phyloP scores from a whole-genome alignment of 2,888 invertebrate species.

The Aleiodes leptofemur region DNA sequence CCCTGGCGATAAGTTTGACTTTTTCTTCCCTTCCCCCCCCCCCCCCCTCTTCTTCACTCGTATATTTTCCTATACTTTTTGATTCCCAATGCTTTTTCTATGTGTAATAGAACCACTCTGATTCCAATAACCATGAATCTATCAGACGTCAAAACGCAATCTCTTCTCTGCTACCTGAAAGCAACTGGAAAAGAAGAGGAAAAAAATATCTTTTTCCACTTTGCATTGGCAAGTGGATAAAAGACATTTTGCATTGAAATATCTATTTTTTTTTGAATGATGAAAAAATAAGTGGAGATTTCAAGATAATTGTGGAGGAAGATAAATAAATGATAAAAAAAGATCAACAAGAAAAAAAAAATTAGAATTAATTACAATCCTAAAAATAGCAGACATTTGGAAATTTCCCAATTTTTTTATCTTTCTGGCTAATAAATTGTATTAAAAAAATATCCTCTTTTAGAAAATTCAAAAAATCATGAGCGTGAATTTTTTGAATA shows the following conservation, averaged over 20 bases:
- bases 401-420: too few relatives aligned
- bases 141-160: conserved; percentile 81
- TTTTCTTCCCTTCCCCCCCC: conserved; percentile 33
- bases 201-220: conserved; percentile 21
- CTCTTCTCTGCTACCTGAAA: conserved; percentile 76
- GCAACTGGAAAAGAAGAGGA: conserved; percentile 51
- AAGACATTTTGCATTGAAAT: conserved; percentile 50
- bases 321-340: too few relatives aligned
- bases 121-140: conserved; percentile 89
- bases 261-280: neutral
- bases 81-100: conserved; percentile 40
- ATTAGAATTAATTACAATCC: too few relatives aligned
- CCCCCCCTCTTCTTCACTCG: conserved; percentile 16
- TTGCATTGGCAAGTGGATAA: conserved; percentile 19
- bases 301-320: too few relatives aligned
- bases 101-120: conserved; percentile 73
- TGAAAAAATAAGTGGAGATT: conserved; percentile 14
- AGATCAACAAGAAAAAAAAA: too few relatives aligned
- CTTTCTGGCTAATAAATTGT: too few relatives aligned
- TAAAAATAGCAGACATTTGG: too few relatives aligned
- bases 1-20: conserved; percentile 62
- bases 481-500: too few relatives aligned
- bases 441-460: too few relatives aligned
- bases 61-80: conserved; percentile 39
- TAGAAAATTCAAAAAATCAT: too few relatives aligned